A percentile compares a stretch with the other conserved stretches of the same genome.
phyloP scores from a whole-genome alignment of 2,888 invertebrate genomes.

The Lacanobia oleracea region DNA sequence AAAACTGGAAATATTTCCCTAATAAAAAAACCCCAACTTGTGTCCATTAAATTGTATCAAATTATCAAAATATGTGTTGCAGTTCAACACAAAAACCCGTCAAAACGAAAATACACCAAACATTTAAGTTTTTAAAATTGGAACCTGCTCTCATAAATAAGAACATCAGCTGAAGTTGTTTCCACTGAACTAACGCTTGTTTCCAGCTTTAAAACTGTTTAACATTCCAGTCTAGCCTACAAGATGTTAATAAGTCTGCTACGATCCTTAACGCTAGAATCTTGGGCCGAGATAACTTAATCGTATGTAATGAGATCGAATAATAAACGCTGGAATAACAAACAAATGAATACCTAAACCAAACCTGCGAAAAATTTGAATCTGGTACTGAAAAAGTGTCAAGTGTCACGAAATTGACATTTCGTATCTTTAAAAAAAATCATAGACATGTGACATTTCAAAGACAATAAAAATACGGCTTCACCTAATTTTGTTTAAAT shows the following conservation, averaged over 20 bases:
- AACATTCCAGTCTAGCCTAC: constrained; percentile 14
- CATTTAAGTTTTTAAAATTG: not conserved
- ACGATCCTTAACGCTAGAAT: constrained; percentile 6
- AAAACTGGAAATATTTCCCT: not conserved
- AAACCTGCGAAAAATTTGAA: not conserved
- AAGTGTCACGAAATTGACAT: no score
- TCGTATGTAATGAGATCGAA: constrained; percentile 24
- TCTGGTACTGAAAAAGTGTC: not conserved
- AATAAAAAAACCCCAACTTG: not conserved
- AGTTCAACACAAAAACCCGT: not conserved
- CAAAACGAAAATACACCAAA: not conserved
- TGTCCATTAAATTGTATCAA: not conserved
- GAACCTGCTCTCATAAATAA: not conserved
- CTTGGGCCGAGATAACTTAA: constrained; percentile 15
- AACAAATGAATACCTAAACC: not conserved
- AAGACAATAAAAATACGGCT: no score
- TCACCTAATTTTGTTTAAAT: not conserved
- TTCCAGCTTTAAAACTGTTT: constrained; percentile 2
- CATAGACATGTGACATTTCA: not conserved
- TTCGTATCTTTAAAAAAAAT: no score
- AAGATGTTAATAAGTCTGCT: constrained; percentile 34
- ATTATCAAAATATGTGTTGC: not conserved
- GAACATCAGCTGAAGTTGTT: no score
- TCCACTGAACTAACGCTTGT: not conserved
- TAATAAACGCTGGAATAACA: constrained; percentile 6